These are phyloP conservation scores for Verasper variegatus DNA, from an alignment of 2,113 vertebrate genomes.

Conservation along the genomic window DNA sequence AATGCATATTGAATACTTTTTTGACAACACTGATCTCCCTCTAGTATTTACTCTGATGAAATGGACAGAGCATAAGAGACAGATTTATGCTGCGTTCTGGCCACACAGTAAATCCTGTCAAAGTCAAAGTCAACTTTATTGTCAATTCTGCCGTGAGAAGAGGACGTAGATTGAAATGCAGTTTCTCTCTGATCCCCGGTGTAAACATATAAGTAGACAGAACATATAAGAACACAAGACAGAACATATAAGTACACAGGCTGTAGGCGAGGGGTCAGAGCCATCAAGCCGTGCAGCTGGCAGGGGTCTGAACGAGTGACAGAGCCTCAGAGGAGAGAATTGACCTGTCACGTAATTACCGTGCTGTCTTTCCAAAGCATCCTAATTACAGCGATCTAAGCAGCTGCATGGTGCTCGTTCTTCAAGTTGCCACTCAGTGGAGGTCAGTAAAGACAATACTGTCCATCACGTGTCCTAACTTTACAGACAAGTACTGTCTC, in stretches of 20 bases:
- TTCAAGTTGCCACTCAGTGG: conserved; percentile 25
- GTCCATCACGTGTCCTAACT: conserved; percentile 1
- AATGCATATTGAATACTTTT: too few species aligned
- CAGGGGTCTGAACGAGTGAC: conserved; percentile 45
- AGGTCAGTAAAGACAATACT: conserved; percentile 20
- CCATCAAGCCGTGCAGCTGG: conserved; percentile 55
- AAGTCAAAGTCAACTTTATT: too few species aligned
- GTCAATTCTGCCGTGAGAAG: too few species aligned
- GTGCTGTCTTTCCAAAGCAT: conserved; percentile 58
- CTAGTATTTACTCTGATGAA: not conserved
- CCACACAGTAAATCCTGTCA: not conserved
- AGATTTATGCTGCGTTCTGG: conserved; percentile 9
- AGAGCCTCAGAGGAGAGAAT: conserved; percentile 51
- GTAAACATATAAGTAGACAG: too few species aligned
- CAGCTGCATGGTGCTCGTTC: conserved; percentile 66
- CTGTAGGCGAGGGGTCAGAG: conserved; percentile 6
- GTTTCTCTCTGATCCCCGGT: too few species aligned
- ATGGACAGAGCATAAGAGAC: too few species aligned
- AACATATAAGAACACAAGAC: too few species aligned
- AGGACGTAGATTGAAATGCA: too few species aligned
- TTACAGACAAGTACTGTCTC: not conserved
- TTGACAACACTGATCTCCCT: too few species aligned
- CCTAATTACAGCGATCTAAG: conserved; percentile 65
- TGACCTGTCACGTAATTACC: conserved; percentile 73
- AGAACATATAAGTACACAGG: too few species aligned